Base-by-base conservation (phyloP, 2,113 vertebrate genomes). In the Xerus inauris region DNA sequence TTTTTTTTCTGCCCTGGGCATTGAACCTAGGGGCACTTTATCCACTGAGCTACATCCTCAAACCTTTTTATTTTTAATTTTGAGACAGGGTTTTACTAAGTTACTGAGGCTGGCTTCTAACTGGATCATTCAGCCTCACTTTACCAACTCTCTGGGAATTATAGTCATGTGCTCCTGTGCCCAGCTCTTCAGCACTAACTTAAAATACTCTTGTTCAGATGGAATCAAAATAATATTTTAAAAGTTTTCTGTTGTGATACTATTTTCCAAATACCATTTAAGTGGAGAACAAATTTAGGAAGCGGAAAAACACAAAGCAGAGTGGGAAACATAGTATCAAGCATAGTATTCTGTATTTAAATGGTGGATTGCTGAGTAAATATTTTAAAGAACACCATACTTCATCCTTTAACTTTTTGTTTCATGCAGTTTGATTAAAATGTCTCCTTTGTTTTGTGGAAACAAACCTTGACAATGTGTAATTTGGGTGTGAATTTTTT, bases 171-270 rank as follows among this genome's bases (percentile, higher is more conserved):
- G 62, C 62, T 28, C 24, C 62, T 10, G 12, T 28, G 62, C 12
- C 10, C 26, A 30, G 62, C 26, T 54, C 54, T 19, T 54, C 54
- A 54, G 54, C 54, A 54, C 6, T 19, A 54, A 54, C 19, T 54
- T 54, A 54, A 54, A 54, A 19, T 54, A 54, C 13, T 35, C 45
- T 79, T 93, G 20, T 81, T 86, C 73, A 90, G 20, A 71, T 96
- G 35, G 47, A 77, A 90, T 81, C 80, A 91, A 82, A 49, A 81
- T 86, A 85, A 47, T 95, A 65, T n/a, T n/a, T 85, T 54, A 65
- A 59, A 35, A 35, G 24, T 87, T 96, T 73, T 49, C 54, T 77
- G 45, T 65, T 64, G 30, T 51, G 19, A 28, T 91, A 26, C 26
- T 75, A 5, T 94, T 96, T 92, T 69, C 47, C 57, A 92, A 67